Evolutionary conservation across 2,797 vertebrate genomes (phyloP).

Genomic region (Bradypus variegatus): DNA sequence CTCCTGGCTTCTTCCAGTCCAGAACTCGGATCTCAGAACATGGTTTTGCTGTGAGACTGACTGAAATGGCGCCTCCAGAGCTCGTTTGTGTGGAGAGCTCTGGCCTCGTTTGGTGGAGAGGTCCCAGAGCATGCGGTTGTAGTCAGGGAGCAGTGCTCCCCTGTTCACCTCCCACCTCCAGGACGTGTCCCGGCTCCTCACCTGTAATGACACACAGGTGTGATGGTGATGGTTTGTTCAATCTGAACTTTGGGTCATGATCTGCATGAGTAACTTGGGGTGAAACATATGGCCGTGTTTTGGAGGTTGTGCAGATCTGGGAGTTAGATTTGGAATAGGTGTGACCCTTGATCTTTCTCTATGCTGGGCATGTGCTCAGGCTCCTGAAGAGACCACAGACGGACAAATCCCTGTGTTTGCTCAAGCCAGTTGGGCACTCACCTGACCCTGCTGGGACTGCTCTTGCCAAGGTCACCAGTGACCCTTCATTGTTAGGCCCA

Average conservation of each 20-base stretch:
- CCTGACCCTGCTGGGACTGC: no score
- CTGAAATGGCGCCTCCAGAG: no score
- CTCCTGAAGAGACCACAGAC: background rate
- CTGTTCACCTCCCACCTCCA: background rate
- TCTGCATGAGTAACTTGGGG: background rate
- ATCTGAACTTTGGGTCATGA: rapidly evolving
- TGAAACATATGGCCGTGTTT: background rate
- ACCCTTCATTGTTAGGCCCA: no score
- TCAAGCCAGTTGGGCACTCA: background rate
- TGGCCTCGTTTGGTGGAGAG: no score
- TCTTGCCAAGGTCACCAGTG: background rate
- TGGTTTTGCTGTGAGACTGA: no score
- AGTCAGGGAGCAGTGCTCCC: background rate
- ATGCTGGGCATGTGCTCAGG: no score
- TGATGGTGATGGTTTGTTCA: no score
- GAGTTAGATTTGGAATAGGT: background rate
- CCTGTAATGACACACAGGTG: background rate
- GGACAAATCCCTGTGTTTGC: rapidly evolving
- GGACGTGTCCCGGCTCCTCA: background rate
- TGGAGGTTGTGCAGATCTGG: background rate
- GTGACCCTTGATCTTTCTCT: background rate
- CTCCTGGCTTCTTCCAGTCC: background rate
- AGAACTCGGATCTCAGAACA: background rate
- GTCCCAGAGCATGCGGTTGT: rapidly evolving
- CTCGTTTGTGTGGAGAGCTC: no score